These are phyloP conservation scores for Parnassius smintheus DNA, from an alignment of 2,888 invertebrate species.

Conservation along the genomic window DNA sequence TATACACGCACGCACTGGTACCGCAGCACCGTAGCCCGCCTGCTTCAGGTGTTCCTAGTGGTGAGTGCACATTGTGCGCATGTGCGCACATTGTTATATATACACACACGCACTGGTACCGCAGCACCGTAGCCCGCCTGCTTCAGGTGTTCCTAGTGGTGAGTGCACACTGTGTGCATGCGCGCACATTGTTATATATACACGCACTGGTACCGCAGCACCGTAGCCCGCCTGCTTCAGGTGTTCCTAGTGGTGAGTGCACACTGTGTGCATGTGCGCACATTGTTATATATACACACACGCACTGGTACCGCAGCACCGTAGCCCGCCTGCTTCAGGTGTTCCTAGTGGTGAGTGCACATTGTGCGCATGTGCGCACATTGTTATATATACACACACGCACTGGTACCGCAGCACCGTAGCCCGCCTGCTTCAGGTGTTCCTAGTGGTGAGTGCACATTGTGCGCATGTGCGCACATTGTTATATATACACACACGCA, in stretches of 20 bases:
- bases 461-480: conserved; percentile 92
- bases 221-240: conserved; percentile 95
- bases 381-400: too few species aligned
- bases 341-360: conserved; percentile 89
- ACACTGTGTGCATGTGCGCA: conserved; percentile 45
- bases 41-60: neutral
- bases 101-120: conserved; percentile 91
- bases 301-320: conserved; percentile 97
- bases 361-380: too few species aligned
- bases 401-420: conserved; percentile 95
- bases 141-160: conserved; percentile 97
- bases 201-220: conserved; percentile 87
- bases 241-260: conserved; percentile 69
- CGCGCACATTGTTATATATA: too few species aligned
- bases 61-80: conserved; percentile 45
- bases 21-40: neutral
- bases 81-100: too few species aligned
- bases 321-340: conserved; percentile 96
- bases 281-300: too few species aligned
- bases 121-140: conserved; percentile 95
- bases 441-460: conserved; percentile 95
- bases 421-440: conserved; percentile 94
- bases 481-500: conserved; percentile 94
- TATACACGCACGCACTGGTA: too few species aligned
- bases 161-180: conserved; percentile 48